A percentile compares a stretch with the other conserved stretches of the same genome.
These are phyloP conservation scores for Trachymyrmex septentrionalis DNA, from an alignment of 1,140 invertebrate species.

Conservation along the genomic window DNA sequence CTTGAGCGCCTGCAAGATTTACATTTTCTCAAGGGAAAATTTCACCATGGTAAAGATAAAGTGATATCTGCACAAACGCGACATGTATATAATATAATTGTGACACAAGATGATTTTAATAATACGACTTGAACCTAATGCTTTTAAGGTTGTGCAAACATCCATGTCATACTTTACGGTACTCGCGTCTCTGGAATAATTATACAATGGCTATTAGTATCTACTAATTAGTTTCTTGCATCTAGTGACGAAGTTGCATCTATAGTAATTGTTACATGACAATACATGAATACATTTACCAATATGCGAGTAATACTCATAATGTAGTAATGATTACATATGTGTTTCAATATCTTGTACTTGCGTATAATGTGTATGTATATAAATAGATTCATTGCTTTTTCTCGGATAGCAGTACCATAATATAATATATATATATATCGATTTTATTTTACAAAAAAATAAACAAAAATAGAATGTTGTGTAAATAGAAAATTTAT, in stretches of 20 bases:
- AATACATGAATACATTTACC: neutral
- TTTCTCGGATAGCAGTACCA: no score
- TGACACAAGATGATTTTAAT: neutral
- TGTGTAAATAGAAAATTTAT: no score
- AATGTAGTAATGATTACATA: neutral
- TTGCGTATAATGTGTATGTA: no score
- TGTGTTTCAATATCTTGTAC: no score
- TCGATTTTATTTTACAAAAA: no score
- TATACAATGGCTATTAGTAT: neutral
- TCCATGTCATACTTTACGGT: conserved; percentile 50
- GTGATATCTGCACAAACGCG: no score
- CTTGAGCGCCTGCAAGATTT: conserved; percentile 29
- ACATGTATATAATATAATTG: no score
- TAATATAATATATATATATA: no score
- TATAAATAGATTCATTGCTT: no score
- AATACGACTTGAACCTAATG: neutral
- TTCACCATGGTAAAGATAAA: conserved; percentile 30
- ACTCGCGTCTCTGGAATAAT: conserved; percentile 17
- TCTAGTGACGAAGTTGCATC: neutral
- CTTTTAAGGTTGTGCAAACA: conserved; percentile 34
- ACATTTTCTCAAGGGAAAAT: conserved; percentile 28
- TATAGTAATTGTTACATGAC: neutral
- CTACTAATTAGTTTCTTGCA: neutral
- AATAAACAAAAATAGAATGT: no score
- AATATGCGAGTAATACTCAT: no score